Evolutionary conservation across 2,797 vertebrate genomes (phyloP).

Genomic region (Lepidocolaptes lacrymiger): DNA sequence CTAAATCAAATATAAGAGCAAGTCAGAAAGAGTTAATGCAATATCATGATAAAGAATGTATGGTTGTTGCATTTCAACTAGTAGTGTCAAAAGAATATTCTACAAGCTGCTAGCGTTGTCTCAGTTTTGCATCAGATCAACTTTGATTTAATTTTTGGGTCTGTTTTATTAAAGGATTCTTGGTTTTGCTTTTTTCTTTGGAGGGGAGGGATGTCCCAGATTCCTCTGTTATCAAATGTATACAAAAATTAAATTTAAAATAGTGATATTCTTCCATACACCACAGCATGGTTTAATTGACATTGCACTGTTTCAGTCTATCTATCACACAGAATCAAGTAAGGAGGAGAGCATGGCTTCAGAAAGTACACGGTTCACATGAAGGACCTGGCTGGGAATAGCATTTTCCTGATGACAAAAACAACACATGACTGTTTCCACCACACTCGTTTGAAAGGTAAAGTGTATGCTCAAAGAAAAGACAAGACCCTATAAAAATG

Average conservation of each 20-base stretch:
- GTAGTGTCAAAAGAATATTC: background rate
- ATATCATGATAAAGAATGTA: background rate
- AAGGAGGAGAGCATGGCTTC: background rate
- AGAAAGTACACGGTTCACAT: background rate
- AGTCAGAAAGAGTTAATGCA: constrained; percentile 1
- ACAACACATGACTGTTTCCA: background rate
- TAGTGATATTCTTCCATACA: background rate
- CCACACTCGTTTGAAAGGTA: background rate
- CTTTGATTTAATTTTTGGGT: background rate
- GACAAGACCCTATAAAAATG: background rate
- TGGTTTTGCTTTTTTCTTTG: background rate
- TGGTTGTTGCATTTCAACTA: background rate
- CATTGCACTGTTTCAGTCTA: background rate
- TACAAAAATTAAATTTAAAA: background rate
- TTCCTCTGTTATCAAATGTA: background rate
- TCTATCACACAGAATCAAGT: background rate
- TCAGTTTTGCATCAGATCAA: background rate
- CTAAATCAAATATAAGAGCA: constrained; percentile 71
- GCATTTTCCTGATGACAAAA: background rate
- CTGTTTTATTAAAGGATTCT: background rate
- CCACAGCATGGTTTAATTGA: background rate
- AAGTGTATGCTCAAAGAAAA: background rate
- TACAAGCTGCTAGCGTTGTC: background rate
- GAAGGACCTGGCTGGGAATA: background rate
- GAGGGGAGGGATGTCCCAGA: rapidly evolving